Conservation (phyloP, 2,888 invertebrate species). For the Dynastes tityus region DNA sequence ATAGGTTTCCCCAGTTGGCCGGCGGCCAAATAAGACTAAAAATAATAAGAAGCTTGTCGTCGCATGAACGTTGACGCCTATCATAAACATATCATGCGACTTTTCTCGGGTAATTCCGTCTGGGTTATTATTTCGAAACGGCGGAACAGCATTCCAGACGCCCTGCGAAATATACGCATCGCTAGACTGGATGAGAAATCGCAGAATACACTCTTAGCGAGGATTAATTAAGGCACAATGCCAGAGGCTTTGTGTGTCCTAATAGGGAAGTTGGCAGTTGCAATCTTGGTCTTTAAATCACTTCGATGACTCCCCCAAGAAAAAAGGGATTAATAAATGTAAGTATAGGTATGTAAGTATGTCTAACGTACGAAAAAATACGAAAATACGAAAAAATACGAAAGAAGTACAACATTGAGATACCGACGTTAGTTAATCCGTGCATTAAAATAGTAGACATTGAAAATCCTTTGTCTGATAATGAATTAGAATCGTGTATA, state of each 20-base stretch:
- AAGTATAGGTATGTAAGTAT: too few relatives aligned
- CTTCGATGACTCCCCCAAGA: too few relatives aligned
- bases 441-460: too few relatives aligned
- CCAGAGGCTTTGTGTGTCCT: not conserved
- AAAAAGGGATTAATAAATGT: too few relatives aligned
- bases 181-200: not conserved
- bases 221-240: not conserved
- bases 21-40: conserved; percentile 39
- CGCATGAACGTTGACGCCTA: conserved; percentile 35
- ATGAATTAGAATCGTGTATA: too few relatives aligned
- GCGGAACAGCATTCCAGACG: not conserved
- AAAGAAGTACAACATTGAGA: too few relatives aligned
- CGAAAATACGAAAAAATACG: too few relatives aligned
- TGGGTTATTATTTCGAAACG: conserved; percentile 35
- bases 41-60: conserved; percentile 39
- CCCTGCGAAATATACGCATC: not conserved
- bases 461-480: too few relatives aligned
- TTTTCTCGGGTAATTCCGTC: conserved; percentile 4
- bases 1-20: conserved; percentile 43
- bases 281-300: not conserved
- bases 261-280: not conserved
- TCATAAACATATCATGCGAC: conserved; percentile 30
- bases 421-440: too few relatives aligned
- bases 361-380: too few relatives aligned
- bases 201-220: not conserved